Evolutionary conservation across 2,888 invertebrate species (phyloP).

Genomic region (Plagodis dolabraria): DNA sequence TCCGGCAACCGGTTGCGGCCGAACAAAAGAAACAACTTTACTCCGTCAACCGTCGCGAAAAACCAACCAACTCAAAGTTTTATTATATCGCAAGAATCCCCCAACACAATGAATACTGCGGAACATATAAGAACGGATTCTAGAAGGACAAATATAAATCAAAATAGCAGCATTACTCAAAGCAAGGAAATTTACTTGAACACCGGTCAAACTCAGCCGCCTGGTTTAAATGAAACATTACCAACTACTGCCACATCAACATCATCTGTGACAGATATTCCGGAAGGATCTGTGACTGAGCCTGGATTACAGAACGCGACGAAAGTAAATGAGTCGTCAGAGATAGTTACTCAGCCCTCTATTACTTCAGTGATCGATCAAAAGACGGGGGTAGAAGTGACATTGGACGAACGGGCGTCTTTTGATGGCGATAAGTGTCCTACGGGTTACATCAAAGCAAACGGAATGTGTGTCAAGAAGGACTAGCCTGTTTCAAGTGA

Average conservation of each 20-base stretch:
- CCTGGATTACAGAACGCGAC: constrained; percentile 3
- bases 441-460: constrained; percentile 54
- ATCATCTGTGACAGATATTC: constrained; percentile 1
- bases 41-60: constrained; percentile 36
- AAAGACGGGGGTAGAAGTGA: constrained; percentile 38
- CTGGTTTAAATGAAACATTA: not conserved
- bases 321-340: constrained; percentile 27
- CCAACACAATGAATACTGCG: constrained; percentile 24
- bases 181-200: constrained; percentile 3
- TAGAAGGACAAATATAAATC: not conserved
- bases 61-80: constrained; percentile 39
- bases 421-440: constrained; percentile 64
- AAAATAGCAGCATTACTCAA: constrained; percentile 2
- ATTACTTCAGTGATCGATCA: constrained; percentile 23
- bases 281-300: not conserved
- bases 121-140: not conserved
- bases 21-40: constrained; percentile 30
- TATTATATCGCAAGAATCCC: constrained; percentile 38
- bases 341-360: constrained; percentile 26
- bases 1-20: constrained; percentile 31
- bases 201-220: not conserved
- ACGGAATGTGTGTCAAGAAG: constrained; percentile 55
- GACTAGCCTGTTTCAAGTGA: constrained; percentile 36
- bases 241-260: constrained; percentile 2
- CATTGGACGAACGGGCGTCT: constrained; percentile 54